A percentile compares a stretch with the other conserved stretches of the same genome.
Evolutionary conservation across 2,888 invertebrate genomes (phyloP).

Genomic region (Acanthococcus lagerstroemiae): DNA sequence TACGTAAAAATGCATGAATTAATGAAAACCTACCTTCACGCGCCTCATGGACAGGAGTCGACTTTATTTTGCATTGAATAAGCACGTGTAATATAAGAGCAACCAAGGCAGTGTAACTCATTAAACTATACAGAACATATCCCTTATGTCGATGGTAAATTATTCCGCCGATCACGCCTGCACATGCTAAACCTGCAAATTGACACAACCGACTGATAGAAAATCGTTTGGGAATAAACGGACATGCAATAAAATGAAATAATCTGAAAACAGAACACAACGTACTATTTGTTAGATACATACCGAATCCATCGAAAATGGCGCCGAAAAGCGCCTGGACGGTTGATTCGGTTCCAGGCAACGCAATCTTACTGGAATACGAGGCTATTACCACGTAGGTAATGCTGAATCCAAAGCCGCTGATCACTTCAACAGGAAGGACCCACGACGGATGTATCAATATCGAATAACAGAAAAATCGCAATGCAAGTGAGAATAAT

Average conservation of each 20-base stretch:
- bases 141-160: conserved; percentile 57
- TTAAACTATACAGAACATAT: conserved; percentile 57
- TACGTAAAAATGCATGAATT: background rate
- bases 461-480: conserved; percentile 72
- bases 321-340: conserved; percentile 80
- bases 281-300: conserved; percentile 7
- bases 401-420: conserved; percentile 80
- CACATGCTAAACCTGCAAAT: conserved; percentile 63
- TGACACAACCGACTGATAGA: too few species aligned
- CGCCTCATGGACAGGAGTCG: background rate
- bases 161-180: conserved; percentile 67
- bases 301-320: conserved; percentile 72
- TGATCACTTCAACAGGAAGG: conserved; percentile 71
- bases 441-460: conserved; percentile 72
- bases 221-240: too few species aligned
- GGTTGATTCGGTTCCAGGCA: conserved; percentile 74
- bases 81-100: conserved; percentile 50
- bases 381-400: conserved; percentile 82
- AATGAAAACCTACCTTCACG: background rate
- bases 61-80: conserved; percentile 42
- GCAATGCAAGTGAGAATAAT: conserved; percentile 63
- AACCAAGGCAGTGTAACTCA: conserved; percentile 58
- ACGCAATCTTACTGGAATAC: conserved; percentile 72
- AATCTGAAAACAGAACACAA: too few species aligned
- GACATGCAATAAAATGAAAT: too few species aligned